A percentile compares a stretch with the other conserved stretches of the same genome.
These are phyloP conservation scores for Mionectes olivaceus DNA, from an alignment of 2,797 vertebrate genomes.

Conservation along the genomic window DNA sequence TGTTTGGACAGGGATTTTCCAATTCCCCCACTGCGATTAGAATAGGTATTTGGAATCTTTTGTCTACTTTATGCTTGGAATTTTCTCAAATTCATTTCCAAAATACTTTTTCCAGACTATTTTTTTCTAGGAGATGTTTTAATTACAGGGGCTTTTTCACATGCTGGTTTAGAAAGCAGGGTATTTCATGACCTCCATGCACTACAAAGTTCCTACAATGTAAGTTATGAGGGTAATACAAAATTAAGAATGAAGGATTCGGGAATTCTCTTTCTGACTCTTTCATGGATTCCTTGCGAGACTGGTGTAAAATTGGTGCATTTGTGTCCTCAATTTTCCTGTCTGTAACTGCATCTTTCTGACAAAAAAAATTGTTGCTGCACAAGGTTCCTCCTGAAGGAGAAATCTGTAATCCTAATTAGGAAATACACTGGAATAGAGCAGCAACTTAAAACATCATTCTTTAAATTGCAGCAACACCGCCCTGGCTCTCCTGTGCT, in stretches of 20 bases:
- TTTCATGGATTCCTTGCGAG: not conserved
- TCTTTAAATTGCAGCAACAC: not conserved
- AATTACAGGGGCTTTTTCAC: not conserved
- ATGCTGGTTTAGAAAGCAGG: not conserved
- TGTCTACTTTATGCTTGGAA: not conserved
- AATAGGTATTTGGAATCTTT: slow-evolving; percentile 34
- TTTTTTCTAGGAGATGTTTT: slow-evolving; percentile 6
- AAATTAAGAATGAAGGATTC: not conserved
- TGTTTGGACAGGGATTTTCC: slow-evolving; percentile 54
- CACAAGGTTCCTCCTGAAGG: not conserved
- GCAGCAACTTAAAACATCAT: slow-evolving; percentile 1
- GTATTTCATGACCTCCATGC: not conserved
- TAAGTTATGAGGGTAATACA: not conserved
- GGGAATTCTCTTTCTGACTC: not conserved
- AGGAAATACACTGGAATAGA: not conserved
- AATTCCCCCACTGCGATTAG: not conserved
- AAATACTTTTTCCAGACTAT: not conserved
- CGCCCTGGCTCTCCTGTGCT: not conserved
- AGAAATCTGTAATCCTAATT: not conserved
- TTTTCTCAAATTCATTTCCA: slow-evolving; percentile 34
- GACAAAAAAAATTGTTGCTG: not conserved
- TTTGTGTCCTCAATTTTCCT: not conserved
- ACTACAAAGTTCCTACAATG: not conserved
- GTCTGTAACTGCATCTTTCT: not conserved
- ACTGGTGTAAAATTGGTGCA: not conserved